phyloP scores from a whole-genome alignment of 2,888 invertebrate species.

The Himalopsyche anomala region DNA sequence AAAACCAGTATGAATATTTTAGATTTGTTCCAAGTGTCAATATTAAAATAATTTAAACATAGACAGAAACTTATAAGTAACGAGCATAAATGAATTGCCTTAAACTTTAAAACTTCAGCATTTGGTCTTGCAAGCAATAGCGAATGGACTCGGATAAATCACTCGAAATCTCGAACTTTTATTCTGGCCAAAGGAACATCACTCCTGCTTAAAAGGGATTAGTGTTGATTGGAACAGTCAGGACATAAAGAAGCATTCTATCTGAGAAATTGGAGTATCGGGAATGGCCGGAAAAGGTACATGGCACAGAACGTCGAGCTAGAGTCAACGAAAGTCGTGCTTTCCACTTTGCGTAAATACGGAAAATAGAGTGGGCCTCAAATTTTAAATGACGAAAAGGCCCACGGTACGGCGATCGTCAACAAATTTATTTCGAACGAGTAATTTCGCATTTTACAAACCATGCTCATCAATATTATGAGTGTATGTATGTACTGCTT shows the following conservation, averaged over 20 bases:
- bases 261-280: background rate
- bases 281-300: background rate
- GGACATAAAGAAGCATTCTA: background rate
- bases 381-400: background rate
- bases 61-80: too few species aligned
- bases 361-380: background rate
- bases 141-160: background rate
- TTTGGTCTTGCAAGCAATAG: background rate
- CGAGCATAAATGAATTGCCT: too few species aligned
- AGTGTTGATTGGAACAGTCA: constrained; percentile 1
- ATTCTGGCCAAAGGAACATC: background rate
- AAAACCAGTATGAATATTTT: too few species aligned
- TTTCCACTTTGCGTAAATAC: background rate
- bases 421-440: too few species aligned
- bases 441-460: too few species aligned
- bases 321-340: background rate
- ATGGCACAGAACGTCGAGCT: background rate
- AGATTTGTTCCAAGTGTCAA: too few species aligned
- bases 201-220: background rate
- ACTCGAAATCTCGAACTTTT: background rate
- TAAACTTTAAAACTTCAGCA: background rate
- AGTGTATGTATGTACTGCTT: too few species aligned
- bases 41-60: too few species aligned
- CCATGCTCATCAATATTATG: too few species aligned
- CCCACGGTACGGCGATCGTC: too few species aligned